A percentile compares a stretch with the other conserved stretches of the same genome.
These are phyloP conservation scores for Catharus minimus DNA, from an alignment of 2,113 vertebrate species.

Conservation along the genomic window DNA sequence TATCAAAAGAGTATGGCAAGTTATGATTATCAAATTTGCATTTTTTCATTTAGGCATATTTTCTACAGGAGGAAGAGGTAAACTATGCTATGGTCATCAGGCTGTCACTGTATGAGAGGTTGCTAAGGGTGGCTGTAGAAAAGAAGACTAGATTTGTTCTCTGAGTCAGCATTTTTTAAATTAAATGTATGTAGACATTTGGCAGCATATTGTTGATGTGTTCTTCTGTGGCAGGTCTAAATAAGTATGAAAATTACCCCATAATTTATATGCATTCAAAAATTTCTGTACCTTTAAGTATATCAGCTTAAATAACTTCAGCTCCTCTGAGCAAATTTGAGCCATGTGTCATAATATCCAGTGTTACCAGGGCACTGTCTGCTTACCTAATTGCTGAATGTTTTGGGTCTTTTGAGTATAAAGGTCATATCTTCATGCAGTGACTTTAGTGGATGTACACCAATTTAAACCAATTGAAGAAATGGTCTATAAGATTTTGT, in stretches of 20 bases:
- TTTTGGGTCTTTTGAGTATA: constrained; percentile 4
- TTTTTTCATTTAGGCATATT: not conserved
- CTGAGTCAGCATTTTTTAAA: not conserved
- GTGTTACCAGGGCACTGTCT: not conserved
- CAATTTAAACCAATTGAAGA: constrained; percentile 21
- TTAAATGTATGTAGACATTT: not conserved
- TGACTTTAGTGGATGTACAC: not conserved
- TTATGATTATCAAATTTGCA: not conserved
- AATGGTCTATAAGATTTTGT: not conserved
- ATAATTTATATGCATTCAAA: not conserved
- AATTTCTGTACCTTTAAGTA: not conserved
- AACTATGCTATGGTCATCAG: not conserved
- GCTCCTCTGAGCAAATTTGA: not conserved
- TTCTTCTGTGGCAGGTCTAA: not conserved
- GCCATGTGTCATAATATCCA: not conserved
- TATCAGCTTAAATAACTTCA: not conserved
- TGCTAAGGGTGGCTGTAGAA: not conserved
- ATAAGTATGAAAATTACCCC: not conserved
- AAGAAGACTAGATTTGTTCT: not conserved
- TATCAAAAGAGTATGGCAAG: not conserved
- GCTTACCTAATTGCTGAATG: constrained; percentile 18
- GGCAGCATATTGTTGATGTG: not conserved
- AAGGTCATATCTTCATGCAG: constrained; percentile 5
- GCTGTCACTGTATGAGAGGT: not conserved
- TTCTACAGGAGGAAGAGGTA: not conserved